Evolutionary conservation across 2,113 vertebrate genomes (phyloP).

Genomic region (Cettia cetti): DNA sequence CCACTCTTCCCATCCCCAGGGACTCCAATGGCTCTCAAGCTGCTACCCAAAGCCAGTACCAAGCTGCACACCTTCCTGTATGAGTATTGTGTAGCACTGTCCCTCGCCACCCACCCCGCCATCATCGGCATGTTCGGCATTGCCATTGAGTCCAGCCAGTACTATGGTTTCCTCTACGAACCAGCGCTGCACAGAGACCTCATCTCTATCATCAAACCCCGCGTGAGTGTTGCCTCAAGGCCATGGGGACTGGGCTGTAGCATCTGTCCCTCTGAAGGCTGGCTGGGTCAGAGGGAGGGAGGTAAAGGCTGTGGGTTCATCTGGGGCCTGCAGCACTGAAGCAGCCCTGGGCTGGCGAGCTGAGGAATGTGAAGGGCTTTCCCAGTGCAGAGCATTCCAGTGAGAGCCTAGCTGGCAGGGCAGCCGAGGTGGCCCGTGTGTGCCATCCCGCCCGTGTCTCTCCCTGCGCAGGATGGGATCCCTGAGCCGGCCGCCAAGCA

Average conservation of each 20-base stretch:
- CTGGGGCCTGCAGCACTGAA: not conserved
- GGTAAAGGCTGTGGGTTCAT: not conserved
- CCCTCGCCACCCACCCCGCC: constrained; percentile 84
- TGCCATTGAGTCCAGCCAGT: constrained; percentile 84
- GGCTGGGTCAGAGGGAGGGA: not conserved
- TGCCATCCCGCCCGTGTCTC: not conserved
- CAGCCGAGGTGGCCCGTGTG: not conserved
- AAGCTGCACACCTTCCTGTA: constrained; percentile 89
- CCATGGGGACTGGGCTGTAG: not conserved
- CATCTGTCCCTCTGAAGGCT: not conserved
- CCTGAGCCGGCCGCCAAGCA: constrained; percentile 80
- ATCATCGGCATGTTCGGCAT: constrained; percentile 89
- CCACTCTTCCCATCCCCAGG: constrained; percentile 63
- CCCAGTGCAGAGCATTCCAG: not conserved
- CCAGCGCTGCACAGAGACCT: constrained; percentile 87
- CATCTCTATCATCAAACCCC: constrained; percentile 89
- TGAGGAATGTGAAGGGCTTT: not conserved
- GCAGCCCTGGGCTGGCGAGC: not conserved
- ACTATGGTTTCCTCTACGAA: constrained; percentile 91
- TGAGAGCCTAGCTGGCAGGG: not conserved
- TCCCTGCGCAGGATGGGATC: constrained; percentile 80
- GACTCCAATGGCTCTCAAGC: constrained; percentile 91
- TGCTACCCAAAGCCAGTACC: constrained; percentile 88
- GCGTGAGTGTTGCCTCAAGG: constrained; percentile 67
- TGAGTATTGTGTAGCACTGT: constrained; percentile 91